Evolutionary conservation across 2,113 vertebrate genomes (phyloP).

Genomic region (Connochaetes taurinus): DNA sequence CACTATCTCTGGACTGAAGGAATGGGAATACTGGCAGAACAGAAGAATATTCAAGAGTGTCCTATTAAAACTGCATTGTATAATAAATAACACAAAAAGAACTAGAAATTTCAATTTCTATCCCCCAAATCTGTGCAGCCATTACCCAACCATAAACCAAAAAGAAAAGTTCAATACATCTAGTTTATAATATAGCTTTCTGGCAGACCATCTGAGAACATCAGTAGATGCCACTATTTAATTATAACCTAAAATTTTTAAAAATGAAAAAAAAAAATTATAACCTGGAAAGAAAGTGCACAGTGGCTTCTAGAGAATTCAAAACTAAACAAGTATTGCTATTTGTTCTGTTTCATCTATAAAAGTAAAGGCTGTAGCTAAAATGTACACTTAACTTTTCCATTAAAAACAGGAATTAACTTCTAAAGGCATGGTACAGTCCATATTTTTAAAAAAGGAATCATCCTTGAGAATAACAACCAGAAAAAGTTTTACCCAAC

Average conservation of each 20-base stretch:
- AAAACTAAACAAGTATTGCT: neutral
- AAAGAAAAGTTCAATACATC: neutral
- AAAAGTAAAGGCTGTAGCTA: conserved; percentile 11
- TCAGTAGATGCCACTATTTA: neutral
- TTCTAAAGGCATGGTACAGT: neutral
- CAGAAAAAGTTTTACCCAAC: neutral
- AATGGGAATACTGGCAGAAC: neutral
- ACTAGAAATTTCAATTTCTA: conserved; percentile 13
- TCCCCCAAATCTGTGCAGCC: neutral
- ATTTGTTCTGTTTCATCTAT: neutral
- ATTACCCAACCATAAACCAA: conserved; percentile 26
- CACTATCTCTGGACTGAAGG: neutral
- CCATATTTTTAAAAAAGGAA: neutral
- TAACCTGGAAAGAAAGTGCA: conserved; percentile 15
- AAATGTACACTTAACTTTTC: conserved; percentile 29
- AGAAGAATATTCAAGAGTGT: neutral
- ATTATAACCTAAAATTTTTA: neutral
- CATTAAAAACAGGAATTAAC: conserved; percentile 33
- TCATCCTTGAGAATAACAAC: neutral
- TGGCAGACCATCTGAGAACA: neutral
- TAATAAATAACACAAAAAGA: neutral
- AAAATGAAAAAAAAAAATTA: neutral
- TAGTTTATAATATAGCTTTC: conserved; percentile 4
- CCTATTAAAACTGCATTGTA: neutral
- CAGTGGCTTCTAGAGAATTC: neutral